Conservation (phyloP, 35 echinoderm and acorn worm species). For the Amphiura filiformis region DNA sequence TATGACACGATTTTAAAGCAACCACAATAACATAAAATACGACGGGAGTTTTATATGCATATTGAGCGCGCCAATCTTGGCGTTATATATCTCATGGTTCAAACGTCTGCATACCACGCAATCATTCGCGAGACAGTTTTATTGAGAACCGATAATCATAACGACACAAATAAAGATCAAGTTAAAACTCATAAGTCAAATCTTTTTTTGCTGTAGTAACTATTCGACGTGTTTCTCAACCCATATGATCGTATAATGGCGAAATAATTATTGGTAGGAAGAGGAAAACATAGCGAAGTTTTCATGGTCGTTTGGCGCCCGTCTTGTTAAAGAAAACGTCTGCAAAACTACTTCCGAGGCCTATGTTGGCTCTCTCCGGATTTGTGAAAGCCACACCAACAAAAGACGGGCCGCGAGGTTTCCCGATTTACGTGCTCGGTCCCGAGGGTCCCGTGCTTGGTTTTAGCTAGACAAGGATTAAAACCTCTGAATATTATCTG, state of each 20-base stretch:
- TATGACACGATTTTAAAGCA: not conserved
- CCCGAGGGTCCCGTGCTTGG: not conserved
- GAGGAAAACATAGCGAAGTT: not conserved
- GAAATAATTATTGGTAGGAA: not conserved
- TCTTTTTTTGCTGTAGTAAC: not conserved
- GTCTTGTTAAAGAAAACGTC: slow-evolving; percentile 5
- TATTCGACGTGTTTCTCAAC: not conserved
- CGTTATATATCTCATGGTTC: not conserved
- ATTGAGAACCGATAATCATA: not conserved
- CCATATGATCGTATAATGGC: not conserved
- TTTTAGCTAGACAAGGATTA: too few relatives aligned
- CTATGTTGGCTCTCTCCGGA: not conserved
- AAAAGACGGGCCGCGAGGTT: slow-evolving; percentile 2
- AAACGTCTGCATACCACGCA: not conserved
- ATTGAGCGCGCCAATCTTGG: not conserved
- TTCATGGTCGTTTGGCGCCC: slow-evolving; percentile 11
- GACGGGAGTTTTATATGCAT: not conserved
- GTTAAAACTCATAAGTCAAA: slow-evolving; percentile 2
- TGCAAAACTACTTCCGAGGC: slow-evolving; percentile 4
- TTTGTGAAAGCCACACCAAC: not conserved
- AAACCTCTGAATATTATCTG: too few relatives aligned
- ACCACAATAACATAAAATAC: not conserved
- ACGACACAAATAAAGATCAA: not conserved
- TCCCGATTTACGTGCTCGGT: not conserved
- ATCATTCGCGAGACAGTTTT: not conserved